These are phyloP conservation scores for Lepus timidus DNA, from an alignment of 2,113 vertebrate species.

Conservation along the genomic window DNA sequence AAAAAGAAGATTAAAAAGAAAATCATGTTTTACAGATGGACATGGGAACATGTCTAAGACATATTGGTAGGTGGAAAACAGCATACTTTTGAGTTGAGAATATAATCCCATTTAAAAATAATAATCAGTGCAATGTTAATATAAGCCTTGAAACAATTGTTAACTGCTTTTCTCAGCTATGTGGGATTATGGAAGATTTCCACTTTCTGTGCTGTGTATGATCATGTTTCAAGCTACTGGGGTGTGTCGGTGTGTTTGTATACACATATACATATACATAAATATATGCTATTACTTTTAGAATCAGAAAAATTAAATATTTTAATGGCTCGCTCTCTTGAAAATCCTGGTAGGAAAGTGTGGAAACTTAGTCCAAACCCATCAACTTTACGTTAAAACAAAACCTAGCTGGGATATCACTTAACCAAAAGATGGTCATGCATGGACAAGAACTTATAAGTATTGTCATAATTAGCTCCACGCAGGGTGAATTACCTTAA, in stretches of 20 bases:
- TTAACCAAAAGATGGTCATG: not conserved
- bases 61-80: conserved; percentile 14
- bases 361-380: conserved; percentile 44
- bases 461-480: not conserved
- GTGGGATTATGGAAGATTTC: conserved; percentile 55
- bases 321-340: not conserved
- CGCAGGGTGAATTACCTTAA: not conserved
- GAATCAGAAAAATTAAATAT: conserved; percentile 37
- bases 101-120: conserved; percentile 59
- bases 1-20: conserved; percentile 32
- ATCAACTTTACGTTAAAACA: conserved; percentile 50
- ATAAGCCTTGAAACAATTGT: conserved; percentile 38
- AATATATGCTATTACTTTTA: not conserved
- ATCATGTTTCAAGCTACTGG: conserved; percentile 55
- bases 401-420: not conserved
- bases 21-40: not conserved
- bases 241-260: not conserved
- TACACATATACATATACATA: not conserved
- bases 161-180: conserved; percentile 63
- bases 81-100: not conserved
- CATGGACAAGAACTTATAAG: not conserved
- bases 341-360: not conserved
- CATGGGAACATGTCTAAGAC: conserved; percentile 1
- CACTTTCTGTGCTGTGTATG: conserved; percentile 15
- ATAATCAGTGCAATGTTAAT: conserved; percentile 58